Percentiles rank a stretch among this genome's conserved stretches.
Conservation (phyloP, 2,888 invertebrate species). For the Doris montereyensis region DNA sequence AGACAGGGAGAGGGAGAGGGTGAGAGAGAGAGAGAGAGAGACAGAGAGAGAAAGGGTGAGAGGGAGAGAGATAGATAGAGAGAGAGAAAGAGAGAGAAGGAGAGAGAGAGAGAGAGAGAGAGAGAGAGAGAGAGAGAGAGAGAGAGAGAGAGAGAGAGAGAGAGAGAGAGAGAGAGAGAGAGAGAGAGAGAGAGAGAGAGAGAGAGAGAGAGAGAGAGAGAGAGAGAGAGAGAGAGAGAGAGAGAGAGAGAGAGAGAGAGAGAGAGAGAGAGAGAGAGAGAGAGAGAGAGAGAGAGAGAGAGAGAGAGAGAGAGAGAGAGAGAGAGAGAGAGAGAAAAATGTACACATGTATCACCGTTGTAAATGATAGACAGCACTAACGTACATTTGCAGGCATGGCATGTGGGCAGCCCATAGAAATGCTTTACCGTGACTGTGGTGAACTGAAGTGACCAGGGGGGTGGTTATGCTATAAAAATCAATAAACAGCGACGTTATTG, state of each 20-base stretch:
- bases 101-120: not conserved
- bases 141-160: not conserved
- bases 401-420: no score
- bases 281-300: not conserved
- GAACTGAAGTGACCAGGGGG: no score
- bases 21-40: no score
- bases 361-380: no score
- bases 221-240: not conserved
- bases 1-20: no score
- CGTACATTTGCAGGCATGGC: no score
- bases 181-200: not conserved
- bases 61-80: no score
- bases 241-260: conserved; percentile 8
- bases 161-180: not conserved
- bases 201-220: conserved; percentile 9
- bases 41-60: no score
- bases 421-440: no score
- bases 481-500: no score
- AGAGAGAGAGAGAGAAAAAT: not conserved
- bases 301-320: conserved; percentile 5
- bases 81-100: not conserved
- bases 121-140: not conserved
- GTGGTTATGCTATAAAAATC: no score
- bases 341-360: no score
- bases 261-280: conserved; percentile 18